Evolutionary conservation across 1,140 invertebrate genomes (phyloP), one percentile per base, ranked within the genome.

Genomic region (Aradophagus sp.): DNA sequence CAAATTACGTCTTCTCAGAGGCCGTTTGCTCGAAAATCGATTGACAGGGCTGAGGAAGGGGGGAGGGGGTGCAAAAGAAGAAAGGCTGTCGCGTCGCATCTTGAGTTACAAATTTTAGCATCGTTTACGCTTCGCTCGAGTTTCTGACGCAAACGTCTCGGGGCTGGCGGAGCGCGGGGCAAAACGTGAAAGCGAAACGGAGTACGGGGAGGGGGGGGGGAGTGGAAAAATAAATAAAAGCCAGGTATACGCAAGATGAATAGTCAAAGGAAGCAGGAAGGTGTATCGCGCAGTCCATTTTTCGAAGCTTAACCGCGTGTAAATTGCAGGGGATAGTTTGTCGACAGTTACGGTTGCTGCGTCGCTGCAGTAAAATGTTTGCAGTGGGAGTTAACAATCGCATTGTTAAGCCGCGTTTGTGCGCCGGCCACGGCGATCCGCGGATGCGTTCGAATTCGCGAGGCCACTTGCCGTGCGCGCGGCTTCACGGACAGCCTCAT

Each of bases 281-380:
- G 67, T 65, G 59, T 52, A 50, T 62, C 36, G 48, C 44, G 36
- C 42, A 58, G 58, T 56, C 45, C 56, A 71, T 71, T 71, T 63
- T 71, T 59, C 53, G 67, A 65, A 71, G 48, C 59, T 62, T 65
- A 69, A 69, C 56, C 56, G 66, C 56, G 50, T 69, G 59, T 71
- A 65, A 65, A 65, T 71, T 71, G 68, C 53, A 48, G 53, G 68
- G 59, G 52, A 61, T 71, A 53, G 68, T 56, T 71, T 53, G 68
- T 61, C 68, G 68, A 71, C 68, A 58, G 68, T 71, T 71, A 71
- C 68, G 68, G 44, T 65, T 29, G 61, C 50, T 65, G 68, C 68
- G 68, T 63, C 61, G 61, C 53, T 38, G 47, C 53, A 44, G 53
- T 59, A 48, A 55, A 58, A 59, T 39, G 53, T 50, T 63, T 56